A percentile compares a stretch with the other conserved stretches of the same genome.
Evolutionary conservation across 2,113 vertebrate species (phyloP).

Genomic region (Micronycteris hirsuta): DNA sequence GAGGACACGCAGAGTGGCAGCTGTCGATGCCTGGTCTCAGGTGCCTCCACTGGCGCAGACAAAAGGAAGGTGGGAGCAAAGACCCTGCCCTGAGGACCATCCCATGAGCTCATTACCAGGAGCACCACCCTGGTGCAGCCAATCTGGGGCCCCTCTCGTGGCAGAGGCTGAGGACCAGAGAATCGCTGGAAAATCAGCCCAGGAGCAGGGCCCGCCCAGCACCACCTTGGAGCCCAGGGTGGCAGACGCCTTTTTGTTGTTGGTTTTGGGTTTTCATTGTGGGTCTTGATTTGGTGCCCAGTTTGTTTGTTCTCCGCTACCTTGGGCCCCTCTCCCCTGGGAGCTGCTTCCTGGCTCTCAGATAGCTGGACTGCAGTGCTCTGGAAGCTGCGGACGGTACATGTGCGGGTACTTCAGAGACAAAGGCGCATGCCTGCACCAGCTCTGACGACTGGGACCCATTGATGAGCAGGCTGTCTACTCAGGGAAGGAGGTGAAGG

Average conservation of each 20-base stretch:
- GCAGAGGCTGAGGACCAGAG: background rate
- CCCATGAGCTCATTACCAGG: accelerated
- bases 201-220: background rate
- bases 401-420: accelerated
- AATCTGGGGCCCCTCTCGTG: accelerated
- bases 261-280: background rate
- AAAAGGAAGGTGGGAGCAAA: too few species aligned
- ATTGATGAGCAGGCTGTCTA: background rate
- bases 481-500: background rate
- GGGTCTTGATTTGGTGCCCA: background rate
- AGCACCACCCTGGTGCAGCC: background rate
- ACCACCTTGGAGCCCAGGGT: accelerated
- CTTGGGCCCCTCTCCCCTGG: background rate
- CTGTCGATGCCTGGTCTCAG: background rate
- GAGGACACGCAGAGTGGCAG: accelerated
- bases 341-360: background rate
- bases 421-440: accelerated
- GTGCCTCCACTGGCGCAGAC: background rate
- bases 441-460: background rate
- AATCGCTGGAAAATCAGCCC: background rate
- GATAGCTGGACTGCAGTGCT: accelerated
- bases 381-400: accelerated
- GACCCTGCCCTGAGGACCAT: background rate
- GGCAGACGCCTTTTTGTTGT: accelerated
- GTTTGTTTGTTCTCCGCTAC: background rate